Evolutionary conservation across 2,888 invertebrate genomes (phyloP).

Genomic region (Heliconius cydno): DNA sequence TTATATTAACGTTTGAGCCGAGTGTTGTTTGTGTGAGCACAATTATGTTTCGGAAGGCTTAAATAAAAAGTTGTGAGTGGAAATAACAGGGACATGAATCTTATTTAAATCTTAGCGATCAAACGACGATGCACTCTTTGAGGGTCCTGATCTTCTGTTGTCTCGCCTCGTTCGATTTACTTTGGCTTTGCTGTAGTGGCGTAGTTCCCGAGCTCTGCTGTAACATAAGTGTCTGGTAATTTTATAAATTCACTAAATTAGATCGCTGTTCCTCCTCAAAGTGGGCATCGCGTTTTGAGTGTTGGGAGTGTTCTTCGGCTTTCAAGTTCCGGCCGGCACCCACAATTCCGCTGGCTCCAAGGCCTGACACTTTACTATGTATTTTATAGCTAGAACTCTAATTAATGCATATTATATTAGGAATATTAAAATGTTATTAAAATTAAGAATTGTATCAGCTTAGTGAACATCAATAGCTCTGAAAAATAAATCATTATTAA

Average conservation of each 20-base stretch:
- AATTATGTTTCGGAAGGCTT: slow-evolving; percentile 66
- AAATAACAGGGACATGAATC: slow-evolving; percentile 73
- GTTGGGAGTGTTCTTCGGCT: slow-evolving; percentile 56
- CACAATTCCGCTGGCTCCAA: slow-evolving; percentile 60
- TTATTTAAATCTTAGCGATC: slow-evolving; percentile 48
- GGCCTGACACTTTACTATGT: slow-evolving; percentile 77
- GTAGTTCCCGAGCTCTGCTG: slow-evolving; percentile 15
- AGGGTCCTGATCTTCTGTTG: slow-evolving; percentile 22
- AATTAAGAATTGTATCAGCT: slow-evolving; percentile 82
- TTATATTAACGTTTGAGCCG: slow-evolving; percentile 63
- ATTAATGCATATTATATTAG: slow-evolving; percentile 82
- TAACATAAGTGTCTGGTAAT: slow-evolving; percentile 23
- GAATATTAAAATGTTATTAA: slow-evolving; percentile 81
- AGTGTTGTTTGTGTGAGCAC: slow-evolving; percentile 77
- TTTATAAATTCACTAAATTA: too few species aligned
- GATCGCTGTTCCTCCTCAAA: slow-evolving; percentile 19
- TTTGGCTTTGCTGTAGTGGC: slow-evolving; percentile 34
- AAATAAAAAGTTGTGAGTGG: slow-evolving; percentile 65
- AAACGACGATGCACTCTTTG: slow-evolving; percentile 47
- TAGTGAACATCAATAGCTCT: slow-evolving; percentile 84
- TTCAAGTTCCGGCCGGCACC: slow-evolving; percentile 57
- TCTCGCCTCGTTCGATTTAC: slow-evolving; percentile 28
- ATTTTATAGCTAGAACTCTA: slow-evolving; percentile 83
- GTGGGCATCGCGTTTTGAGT: slow-evolving; percentile 48
- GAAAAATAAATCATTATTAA: slow-evolving; percentile 82